phyloP scores from a whole-genome alignment of 2,888 invertebrate species.

The Drosophila austrosaltans region DNA sequence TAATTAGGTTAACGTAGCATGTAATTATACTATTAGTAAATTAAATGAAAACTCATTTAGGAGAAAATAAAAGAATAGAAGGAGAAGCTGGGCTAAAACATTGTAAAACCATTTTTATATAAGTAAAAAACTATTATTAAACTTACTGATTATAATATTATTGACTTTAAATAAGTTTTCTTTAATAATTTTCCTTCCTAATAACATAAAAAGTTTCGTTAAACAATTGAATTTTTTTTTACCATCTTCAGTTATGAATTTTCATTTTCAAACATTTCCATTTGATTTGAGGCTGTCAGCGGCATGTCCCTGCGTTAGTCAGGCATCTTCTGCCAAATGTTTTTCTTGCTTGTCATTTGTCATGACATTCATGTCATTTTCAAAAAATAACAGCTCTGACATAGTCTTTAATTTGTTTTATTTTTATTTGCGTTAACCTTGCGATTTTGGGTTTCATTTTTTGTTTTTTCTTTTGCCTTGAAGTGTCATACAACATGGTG shows the following conservation, averaged over 20 bases:
- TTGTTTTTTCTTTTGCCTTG: conserved; percentile 56
- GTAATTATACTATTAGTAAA: too few species aligned
- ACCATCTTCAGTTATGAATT: background rate
- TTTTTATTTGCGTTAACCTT: conserved; percentile 36
- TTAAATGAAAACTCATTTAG: too few species aligned
- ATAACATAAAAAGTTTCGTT: background rate
- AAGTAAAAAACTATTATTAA: too few species aligned
- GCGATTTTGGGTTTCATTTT: conserved; percentile 11
- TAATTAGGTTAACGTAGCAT: too few species aligned
- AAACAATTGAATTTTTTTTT: background rate
- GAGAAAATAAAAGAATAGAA: too few species aligned
- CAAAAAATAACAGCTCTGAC: conserved; percentile 69
- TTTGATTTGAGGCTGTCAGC: conserved; percentile 56
- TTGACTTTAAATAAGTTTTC: too few species aligned
- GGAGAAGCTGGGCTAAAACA: too few species aligned
- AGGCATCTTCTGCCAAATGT: conserved; percentile 32
- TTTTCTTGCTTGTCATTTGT: conserved; percentile 69
- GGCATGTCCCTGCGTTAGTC: conserved; percentile 41
- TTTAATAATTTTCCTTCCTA: too few species aligned
- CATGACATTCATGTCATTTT: conserved; percentile 74
- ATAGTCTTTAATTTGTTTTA: conserved; percentile 72
- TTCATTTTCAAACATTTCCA: conserved; percentile 13
- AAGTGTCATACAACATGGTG: conserved; percentile 62
- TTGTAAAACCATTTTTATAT: too few species aligned
- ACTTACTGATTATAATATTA: too few species aligned